phyloP scores from a whole-genome alignment of 2,888 invertebrate species.

The Mermis nigrescens region DNA sequence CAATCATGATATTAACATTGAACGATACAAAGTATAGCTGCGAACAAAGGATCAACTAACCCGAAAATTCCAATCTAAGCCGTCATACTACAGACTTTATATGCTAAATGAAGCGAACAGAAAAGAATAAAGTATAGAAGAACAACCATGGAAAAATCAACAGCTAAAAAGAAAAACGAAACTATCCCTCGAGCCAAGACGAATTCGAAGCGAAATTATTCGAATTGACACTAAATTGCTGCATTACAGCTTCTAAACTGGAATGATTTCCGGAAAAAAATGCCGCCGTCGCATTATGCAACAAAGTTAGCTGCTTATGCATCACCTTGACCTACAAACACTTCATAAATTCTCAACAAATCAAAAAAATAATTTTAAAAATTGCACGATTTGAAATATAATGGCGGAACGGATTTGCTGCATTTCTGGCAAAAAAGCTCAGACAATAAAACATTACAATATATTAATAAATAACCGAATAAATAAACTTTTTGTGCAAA shows the following conservation, averaged over 20 bases:
- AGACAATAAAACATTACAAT: no score
- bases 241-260: slow-evolving; percentile 54
- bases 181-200: neutral
- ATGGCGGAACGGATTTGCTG: no score
- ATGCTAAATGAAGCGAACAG: no score
- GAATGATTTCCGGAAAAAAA: slow-evolving; percentile 90
- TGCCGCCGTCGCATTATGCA: slow-evolving; percentile 87
- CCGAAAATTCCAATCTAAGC: no score
- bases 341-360: neutral
- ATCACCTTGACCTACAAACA: slow-evolving; percentile 78
- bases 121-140: no score
- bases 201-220: neutral
- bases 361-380: slow-evolving; percentile 6
- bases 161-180: neutral
- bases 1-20: no score
- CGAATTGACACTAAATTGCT: slow-evolving; percentile 73
- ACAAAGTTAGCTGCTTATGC: slow-evolving; percentile 84
- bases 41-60: no score
- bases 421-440: no score
- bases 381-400: neutral
- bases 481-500: no score
- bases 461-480: no score
- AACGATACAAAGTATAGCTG: no score
- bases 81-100: no score
- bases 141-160: neutral